Conservation (phyloP, 2,797 vertebrate species). For the Pterois miles region DNA sequence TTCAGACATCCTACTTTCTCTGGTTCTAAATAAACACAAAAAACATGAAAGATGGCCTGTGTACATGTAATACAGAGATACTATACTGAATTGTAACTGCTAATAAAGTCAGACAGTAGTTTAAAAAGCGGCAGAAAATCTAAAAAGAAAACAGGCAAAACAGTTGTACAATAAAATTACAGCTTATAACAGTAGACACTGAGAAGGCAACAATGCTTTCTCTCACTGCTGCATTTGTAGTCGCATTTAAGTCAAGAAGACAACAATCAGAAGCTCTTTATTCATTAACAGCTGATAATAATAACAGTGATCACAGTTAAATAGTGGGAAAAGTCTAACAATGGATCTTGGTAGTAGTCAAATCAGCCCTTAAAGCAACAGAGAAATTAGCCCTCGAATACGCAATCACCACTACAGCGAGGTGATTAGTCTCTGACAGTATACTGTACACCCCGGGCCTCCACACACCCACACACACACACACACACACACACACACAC, state of each 20-base stretch:
- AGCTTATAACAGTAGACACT: constrained; percentile 37
- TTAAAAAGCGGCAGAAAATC: constrained; percentile 28
- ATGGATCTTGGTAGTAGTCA: constrained; percentile 67
- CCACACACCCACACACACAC: neutral
- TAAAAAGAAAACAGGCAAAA: constrained; percentile 26
- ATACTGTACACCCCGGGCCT: constrained; percentile 35
- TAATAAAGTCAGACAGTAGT: constrained; percentile 30
- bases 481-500: neutral
- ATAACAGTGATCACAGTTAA: constrained; percentile 77
- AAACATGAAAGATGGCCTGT: constrained; percentile 8
- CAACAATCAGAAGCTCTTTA: constrained; percentile 63
- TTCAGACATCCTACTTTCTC: constrained; percentile 17
- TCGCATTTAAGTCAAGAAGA: constrained; percentile 41
- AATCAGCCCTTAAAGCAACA: constrained; percentile 66
- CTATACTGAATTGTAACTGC: constrained; percentile 26
- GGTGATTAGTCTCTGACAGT: constrained; percentile 72
- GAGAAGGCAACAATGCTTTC: constrained; percentile 41
- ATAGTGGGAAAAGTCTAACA: constrained; percentile 68
- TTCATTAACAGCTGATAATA: constrained; percentile 67
- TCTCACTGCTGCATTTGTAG: constrained; percentile 20
- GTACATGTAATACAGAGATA: constrained; percentile 18
- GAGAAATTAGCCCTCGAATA: constrained; percentile 52
- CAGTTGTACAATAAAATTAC: constrained; percentile 39
- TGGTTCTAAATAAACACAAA: constrained; percentile 3
- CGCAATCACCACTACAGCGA: constrained; percentile 60